A percentile compares a stretch with the other conserved stretches of the same genome.
Conservation (phyloP, 2,888 invertebrate species). For the Corbicula japonica region DNA sequence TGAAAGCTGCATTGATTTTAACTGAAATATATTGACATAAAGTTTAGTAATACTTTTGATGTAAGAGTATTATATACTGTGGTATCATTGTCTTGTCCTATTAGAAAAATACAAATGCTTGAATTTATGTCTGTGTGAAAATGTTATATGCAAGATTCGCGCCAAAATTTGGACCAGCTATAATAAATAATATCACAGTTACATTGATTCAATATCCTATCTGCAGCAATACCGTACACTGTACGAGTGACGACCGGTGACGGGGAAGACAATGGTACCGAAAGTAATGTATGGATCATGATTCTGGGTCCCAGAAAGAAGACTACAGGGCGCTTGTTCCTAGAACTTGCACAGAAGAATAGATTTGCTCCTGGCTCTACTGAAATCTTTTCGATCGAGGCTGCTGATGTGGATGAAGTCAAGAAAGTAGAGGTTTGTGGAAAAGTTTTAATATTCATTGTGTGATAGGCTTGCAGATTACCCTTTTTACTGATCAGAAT, state of each 20-base stretch:
- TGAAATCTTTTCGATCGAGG: constrained; percentile 86
- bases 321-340: constrained; percentile 81
- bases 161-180: too few species aligned
- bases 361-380: constrained; percentile 84
- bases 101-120: too few species aligned
- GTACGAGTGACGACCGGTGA: constrained; percentile 84
- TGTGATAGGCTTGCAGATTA: background rate
- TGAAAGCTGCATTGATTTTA: too few species aligned
- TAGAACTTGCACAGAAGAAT: constrained; percentile 83
- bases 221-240: constrained; percentile 85
- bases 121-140: too few species aligned
- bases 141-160: too few species aligned
- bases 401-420: constrained; percentile 84
- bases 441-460: constrained; percentile 1
- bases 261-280: constrained; percentile 84
- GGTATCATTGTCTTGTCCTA: too few species aligned
- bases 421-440: constrained; percentile 85
- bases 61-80: too few species aligned
- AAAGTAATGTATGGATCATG: constrained; percentile 84
- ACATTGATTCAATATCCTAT: background rate
- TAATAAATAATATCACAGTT: too few species aligned
- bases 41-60: too few species aligned
- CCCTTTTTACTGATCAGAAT: too few species aligned
- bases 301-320: constrained; percentile 81
- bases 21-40: too few species aligned